A percentile compares a stretch with the other conserved stretches of the same genome.
phyloP scores from a whole-genome alignment of 2,888 invertebrate genomes.

The Cecidostiba fungosa region DNA sequence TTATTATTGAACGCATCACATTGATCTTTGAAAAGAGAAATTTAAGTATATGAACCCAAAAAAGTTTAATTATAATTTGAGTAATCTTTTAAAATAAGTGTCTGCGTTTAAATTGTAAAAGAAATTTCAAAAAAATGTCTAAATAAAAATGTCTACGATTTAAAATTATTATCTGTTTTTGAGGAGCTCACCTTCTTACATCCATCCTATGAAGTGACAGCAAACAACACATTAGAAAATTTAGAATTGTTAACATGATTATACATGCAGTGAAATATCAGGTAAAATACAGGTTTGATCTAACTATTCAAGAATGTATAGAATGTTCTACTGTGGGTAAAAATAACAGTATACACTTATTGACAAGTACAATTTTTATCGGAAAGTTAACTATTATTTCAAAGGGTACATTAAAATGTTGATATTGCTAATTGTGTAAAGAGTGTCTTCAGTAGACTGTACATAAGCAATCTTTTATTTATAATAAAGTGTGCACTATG shows the following conservation, averaged over 20 bases:
- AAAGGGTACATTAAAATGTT: not conserved
- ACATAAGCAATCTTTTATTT: too few relatives aligned
- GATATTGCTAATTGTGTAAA: not conserved
- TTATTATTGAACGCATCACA: not conserved
- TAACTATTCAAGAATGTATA: not conserved
- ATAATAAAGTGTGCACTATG: too few relatives aligned
- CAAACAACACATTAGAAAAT: slow-evolving; percentile 59
- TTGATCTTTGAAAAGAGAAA: not conserved
- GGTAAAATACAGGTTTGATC: not conserved
- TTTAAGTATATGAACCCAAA: not conserved
- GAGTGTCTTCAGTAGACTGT: not conserved
- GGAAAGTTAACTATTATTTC: not conserved
- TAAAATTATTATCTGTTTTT: slow-evolving; percentile 34
- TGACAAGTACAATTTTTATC: not conserved
- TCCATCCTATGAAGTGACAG: slow-evolving; percentile 78
- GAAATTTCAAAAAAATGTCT: not conserved
- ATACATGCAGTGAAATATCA: slow-evolving; percentile 31
- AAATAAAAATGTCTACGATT: not conserved
- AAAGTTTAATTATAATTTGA: not conserved
- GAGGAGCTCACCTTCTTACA: slow-evolving; percentile 78
- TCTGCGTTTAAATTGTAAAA: not conserved
- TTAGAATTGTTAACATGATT: slow-evolving; percentile 36
- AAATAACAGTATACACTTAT: not conserved
- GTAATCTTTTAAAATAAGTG: not conserved
- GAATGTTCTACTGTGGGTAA: not conserved